Percentiles rank a stretch among this genome's conserved stretches.
Evolutionary conservation across 2,888 invertebrate genomes (phyloP).

Genomic region (Drosophila paranaensis): DNA sequence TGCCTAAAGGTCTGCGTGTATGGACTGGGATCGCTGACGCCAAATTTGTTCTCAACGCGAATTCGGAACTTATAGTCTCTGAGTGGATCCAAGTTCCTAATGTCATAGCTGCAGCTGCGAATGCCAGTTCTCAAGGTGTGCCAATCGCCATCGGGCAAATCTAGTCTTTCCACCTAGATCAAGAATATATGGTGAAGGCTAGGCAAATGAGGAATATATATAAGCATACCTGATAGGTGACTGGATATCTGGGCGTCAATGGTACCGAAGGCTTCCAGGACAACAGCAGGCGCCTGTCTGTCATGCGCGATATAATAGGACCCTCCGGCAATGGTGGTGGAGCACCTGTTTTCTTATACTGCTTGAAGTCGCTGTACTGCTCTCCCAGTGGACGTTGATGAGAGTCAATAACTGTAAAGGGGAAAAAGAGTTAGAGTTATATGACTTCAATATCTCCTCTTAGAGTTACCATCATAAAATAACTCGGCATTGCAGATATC

Average conservation of each 20-base stretch:
- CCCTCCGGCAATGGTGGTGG: conserved; percentile 95
- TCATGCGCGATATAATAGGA: conserved; percentile 97
- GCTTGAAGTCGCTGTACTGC: conserved; percentile 93
- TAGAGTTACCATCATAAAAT: conserved; percentile 89
- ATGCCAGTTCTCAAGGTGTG: conserved; percentile 93
- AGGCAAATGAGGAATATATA: background rate
- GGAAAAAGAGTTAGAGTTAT: background rate
- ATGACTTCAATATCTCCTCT: background rate
- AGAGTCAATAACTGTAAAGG: conserved; percentile 88
- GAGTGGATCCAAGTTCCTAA: conserved; percentile 95
- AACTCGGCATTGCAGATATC: conserved; percentile 92
- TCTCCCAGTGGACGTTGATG: conserved; percentile 90
- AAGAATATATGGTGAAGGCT: background rate
- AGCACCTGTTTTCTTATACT: conserved; percentile 92
- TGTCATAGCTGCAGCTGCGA: conserved; percentile 95
- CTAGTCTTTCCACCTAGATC: conserved; percentile 92
- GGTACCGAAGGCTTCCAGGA: conserved; percentile 98
- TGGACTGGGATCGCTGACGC: conserved; percentile 98
- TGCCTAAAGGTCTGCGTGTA: conserved; percentile 90
- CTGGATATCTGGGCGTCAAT: conserved; percentile 93
- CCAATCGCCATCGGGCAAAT: conserved; percentile 97
- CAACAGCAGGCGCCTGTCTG: conserved; percentile 93
- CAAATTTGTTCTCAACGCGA: conserved; percentile 98
- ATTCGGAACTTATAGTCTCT: conserved; percentile 98
- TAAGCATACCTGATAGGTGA: conserved; percentile 92